Conservation (phyloP, 1,140 invertebrate genomes). For the Zeugodacus cucurbitae region DNA sequence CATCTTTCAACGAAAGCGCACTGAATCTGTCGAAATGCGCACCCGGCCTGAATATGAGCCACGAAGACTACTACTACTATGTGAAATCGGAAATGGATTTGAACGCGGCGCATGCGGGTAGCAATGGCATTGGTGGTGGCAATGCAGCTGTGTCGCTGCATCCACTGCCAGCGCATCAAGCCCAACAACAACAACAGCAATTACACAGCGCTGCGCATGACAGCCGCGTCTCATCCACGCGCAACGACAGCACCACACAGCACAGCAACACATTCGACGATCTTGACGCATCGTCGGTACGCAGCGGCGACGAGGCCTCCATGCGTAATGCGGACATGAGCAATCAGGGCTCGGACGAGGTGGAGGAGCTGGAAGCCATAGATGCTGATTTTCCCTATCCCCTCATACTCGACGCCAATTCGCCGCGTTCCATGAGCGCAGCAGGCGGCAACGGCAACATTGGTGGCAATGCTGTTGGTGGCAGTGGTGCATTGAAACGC, state of each 20-base stretch:
- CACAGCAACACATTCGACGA: conserved; percentile 52
- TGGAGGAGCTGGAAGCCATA: conserved; percentile 62
- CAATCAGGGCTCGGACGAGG: conserved; percentile 55
- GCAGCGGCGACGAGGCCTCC: conserved; percentile 50
- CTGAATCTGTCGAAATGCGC: conserved; percentile 62
- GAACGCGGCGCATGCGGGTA: conserved; percentile 42
- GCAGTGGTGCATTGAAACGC: conserved; percentile 47
- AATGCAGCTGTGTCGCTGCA: background rate
- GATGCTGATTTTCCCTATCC: conserved; percentile 64
- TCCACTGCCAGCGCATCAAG: conserved; percentile 54
- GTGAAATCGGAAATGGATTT: conserved; percentile 61
- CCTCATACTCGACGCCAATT: conserved; percentile 60
- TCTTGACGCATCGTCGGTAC: conserved; percentile 57
- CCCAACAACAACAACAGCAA: conserved; percentile 43
- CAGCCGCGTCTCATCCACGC: conserved; percentile 60
- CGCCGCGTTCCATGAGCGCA: conserved; percentile 45
- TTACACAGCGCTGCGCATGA: conserved; percentile 48
- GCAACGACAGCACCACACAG: conserved; percentile 52
- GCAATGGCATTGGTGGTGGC: background rate
- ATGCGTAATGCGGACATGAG: conserved; percentile 41
- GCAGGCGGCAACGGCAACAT: conserved; percentile 15
- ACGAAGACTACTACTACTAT: conserved; percentile 58
- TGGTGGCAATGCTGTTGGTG: conserved; percentile 34
- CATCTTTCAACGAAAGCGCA: conserved; percentile 54
- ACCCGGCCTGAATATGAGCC: conserved; percentile 44